Evolutionary conservation across 2,888 invertebrate species (phyloP).

Genomic region (Dicyrtomina minuta): DNA sequence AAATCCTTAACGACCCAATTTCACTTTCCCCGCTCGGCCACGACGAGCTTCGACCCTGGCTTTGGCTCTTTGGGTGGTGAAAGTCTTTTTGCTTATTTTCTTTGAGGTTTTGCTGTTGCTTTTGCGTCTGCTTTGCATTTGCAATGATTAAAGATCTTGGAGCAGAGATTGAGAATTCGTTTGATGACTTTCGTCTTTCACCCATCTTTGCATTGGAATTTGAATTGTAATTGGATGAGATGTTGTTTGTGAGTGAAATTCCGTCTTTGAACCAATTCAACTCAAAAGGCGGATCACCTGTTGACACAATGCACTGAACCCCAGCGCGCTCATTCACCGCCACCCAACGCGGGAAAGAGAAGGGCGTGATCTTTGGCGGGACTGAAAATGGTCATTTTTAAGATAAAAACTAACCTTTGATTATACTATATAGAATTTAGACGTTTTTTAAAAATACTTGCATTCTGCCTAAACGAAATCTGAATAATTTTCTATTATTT

Average conservation of each 20-base stretch:
- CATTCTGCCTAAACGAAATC: too few relatives aligned
- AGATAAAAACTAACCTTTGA: background rate
- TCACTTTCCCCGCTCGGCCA: background rate
- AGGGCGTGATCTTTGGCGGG: conserved; percentile 68
- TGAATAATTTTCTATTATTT: too few relatives aligned
- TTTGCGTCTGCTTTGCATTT: too few relatives aligned
- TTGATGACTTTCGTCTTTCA: too few relatives aligned
- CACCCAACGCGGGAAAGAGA: conserved; percentile 63
- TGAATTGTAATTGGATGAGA: background rate
- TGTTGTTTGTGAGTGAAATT: conserved; percentile 55
- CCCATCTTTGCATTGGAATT: too few relatives aligned
- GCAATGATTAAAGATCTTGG: too few relatives aligned
- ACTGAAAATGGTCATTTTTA: conserved; percentile 57
- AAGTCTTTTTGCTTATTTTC: background rate
- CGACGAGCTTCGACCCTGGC: background rate
- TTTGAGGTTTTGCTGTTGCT: too few relatives aligned
- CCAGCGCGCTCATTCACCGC: conserved; percentile 54
- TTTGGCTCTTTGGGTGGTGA: background rate
- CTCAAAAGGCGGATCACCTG: conserved; percentile 59
- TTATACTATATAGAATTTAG: background rate
- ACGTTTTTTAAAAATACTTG: too few relatives aligned
- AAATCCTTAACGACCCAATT: conserved; percentile 55
- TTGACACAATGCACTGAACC: conserved; percentile 57
- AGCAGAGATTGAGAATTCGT: too few relatives aligned
- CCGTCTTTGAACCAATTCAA: conserved; percentile 62